phyloP scores from a whole-genome alignment of 1,140 invertebrate genomes.

The Mamestra configurata region DNA sequence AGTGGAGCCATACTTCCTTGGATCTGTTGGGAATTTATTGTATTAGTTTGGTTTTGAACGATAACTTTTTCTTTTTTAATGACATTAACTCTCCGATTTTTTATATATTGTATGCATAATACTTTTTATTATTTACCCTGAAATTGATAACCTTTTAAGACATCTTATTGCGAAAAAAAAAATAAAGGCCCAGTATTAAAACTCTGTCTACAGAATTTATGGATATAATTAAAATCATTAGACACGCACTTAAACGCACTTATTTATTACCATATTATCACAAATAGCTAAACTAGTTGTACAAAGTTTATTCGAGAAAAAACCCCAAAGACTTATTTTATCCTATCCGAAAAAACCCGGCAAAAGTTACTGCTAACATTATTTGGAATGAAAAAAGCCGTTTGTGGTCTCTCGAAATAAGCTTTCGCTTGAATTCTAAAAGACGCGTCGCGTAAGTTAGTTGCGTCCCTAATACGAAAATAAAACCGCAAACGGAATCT shows the following conservation, averaged over 20 bases:
- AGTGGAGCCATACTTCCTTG: constrained; percentile 12
- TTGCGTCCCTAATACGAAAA: constrained; percentile 34
- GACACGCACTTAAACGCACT: too few relatives aligned
- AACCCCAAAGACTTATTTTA: not conserved
- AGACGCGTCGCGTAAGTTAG: constrained; percentile 21
- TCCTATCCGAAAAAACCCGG: constrained; percentile 20
- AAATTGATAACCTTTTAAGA: too few relatives aligned
- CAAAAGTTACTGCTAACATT: constrained; percentile 37
- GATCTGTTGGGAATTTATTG: not conserved
- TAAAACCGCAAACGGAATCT: constrained; percentile 43
- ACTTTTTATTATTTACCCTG: too few relatives aligned
- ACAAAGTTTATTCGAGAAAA: not conserved
- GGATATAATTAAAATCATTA: too few relatives aligned
- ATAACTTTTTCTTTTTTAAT: too few relatives aligned
- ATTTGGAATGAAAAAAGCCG: constrained; percentile 38
- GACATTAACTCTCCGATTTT: too few relatives aligned
- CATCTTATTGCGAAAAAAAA: too few relatives aligned
- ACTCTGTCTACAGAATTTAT: too few relatives aligned
- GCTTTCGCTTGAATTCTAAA: constrained; percentile 35
- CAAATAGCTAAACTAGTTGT: not conserved
- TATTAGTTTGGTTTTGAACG: too few relatives aligned
- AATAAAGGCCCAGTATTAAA: too few relatives aligned
- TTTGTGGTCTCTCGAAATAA: constrained; percentile 33
- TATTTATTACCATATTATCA: too few relatives aligned
- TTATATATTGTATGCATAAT: too few relatives aligned